Conservation (phyloP, 2,113 vertebrate genomes). For the Mungos mungo region DNA sequence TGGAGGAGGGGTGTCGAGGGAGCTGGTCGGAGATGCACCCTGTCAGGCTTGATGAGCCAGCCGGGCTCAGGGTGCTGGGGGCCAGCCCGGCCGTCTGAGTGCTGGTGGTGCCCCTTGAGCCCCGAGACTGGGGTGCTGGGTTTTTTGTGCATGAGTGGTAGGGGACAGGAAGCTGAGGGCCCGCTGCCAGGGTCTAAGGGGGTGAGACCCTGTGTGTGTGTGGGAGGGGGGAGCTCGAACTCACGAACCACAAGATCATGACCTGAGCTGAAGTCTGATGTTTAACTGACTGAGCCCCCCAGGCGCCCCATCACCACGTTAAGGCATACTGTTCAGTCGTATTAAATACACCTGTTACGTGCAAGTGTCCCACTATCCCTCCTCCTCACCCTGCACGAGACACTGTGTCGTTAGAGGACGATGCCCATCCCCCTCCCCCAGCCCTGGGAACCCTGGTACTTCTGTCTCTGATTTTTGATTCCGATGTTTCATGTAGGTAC, state of each 20-base stretch:
- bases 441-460: no score
- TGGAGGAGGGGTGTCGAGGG: background rate
- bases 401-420: no score
- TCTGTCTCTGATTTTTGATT: no score
- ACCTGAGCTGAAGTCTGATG: no score
- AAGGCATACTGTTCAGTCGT: background rate
- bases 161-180: background rate
- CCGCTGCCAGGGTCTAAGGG: no score
- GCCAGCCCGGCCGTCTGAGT: background rate
- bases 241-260: no score
- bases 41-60: background rate
- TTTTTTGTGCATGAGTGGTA: background rate
- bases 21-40: background rate
- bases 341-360: background rate
- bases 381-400: no score
- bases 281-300: no score
- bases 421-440: background rate
- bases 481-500: accelerated
- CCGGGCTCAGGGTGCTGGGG: no score
- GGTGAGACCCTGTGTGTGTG: background rate
- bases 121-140: background rate
- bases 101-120: background rate
- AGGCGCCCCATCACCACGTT: no score
- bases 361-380: no score
- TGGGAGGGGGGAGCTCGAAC: no score